Evolutionary conservation across 1,140 invertebrate species (phyloP).

Genomic region (Mizuhopecten yessoensis): DNA sequence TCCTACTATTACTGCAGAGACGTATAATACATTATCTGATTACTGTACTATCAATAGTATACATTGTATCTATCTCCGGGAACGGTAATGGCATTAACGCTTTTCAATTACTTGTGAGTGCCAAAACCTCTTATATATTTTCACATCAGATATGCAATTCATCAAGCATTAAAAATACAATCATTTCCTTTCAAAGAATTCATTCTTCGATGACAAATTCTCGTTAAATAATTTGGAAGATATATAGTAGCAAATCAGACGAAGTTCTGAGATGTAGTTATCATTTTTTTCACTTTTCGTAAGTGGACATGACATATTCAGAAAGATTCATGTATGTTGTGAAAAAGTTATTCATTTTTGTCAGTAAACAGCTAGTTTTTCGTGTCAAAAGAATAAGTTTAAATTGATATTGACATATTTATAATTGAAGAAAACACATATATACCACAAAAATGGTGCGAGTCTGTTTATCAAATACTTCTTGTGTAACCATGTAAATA

Average conservation of each 20-base stretch:
- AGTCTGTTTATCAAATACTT: neutral
- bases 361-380: no score
- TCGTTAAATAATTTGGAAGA: no score
- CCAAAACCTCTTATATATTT: slow-evolving; percentile 5
- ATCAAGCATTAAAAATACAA: neutral
- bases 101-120: neutral
- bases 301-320: no score
- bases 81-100: neutral
- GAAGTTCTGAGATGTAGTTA: no score
- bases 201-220: no score
- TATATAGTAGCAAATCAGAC: no score
- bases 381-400: neutral
- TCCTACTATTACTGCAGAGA: no score
- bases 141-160: neutral
- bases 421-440: neutral
- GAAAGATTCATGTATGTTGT: no score
- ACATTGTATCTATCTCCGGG: neutral
- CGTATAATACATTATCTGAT: neutral
- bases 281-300: no score
- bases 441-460: neutral
- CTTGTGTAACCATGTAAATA: neutral
- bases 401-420: neutral
- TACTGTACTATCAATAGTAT: neutral
- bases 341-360: no score
- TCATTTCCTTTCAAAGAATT: no score